Conservation (phyloP, 2,797 vertebrate genomes). For the Falco concolor region DNA sequence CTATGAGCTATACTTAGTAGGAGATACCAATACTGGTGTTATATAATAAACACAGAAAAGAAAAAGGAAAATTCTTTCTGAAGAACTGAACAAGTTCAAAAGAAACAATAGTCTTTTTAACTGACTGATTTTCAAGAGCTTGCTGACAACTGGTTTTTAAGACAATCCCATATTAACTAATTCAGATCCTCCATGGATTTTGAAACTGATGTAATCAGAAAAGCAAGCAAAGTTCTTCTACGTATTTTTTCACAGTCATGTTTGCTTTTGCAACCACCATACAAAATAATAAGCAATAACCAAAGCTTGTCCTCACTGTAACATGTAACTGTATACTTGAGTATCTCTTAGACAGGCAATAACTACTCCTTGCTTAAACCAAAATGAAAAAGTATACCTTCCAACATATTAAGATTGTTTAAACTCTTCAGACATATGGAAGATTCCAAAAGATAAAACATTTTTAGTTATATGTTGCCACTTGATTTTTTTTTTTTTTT, state of each 20-base stretch:
- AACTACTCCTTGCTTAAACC: not conserved
- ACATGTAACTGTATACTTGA: not conserved
- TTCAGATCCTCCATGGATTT: not conserved
- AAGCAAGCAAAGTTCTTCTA: not conserved
- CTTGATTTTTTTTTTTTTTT: not conserved
- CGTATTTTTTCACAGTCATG: not conserved
- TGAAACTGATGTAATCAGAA: not conserved
- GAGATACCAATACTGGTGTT: not conserved
- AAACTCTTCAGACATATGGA: not conserved
- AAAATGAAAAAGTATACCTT: not conserved
- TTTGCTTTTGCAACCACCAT: not conserved
- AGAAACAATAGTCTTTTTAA: not conserved
- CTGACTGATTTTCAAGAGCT: not conserved
- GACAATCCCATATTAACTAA: not conserved
- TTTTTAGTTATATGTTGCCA: not conserved
- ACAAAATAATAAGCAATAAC: not conserved
- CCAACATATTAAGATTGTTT: not conserved
- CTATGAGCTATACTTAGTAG: not conserved
- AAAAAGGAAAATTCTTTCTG: not conserved
- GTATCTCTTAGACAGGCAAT: not conserved
- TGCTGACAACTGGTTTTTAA: not conserved
- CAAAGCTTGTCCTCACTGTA: not conserved
- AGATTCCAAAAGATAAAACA: not conserved
- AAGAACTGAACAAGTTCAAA: not conserved
- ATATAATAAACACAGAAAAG: not conserved